Percentiles rank a stretch among this genome's conserved stretches.
Conservation (phyloP, 2,888 invertebrate genomes). For the Leptinotarsa tumamoca region DNA sequence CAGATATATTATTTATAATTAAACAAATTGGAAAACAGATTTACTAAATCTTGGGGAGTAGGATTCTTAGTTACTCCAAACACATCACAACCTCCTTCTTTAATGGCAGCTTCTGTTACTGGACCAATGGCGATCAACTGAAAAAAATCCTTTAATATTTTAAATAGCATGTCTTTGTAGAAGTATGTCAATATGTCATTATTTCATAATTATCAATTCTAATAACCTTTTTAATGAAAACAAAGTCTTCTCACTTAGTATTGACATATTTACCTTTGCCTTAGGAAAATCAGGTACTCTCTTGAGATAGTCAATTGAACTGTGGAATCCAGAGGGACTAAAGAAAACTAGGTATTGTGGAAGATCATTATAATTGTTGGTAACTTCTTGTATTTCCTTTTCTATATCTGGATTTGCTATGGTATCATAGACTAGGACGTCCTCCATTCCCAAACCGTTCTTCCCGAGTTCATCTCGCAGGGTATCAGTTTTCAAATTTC, state of each 20-base stretch:
- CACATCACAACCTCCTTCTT: conserved; percentile 64
- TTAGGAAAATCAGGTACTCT: conserved; percentile 52
- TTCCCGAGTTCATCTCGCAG: conserved; percentile 65
- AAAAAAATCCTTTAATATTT: conserved; percentile 22
- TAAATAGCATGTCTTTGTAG: too few relatives aligned
- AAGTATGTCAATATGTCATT: background rate
- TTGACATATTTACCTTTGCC: conserved; percentile 51
- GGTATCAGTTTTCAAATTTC: conserved; percentile 70
- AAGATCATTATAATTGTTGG: conserved; percentile 60
- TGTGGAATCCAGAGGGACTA: conserved; percentile 72
- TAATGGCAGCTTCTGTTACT: conserved; percentile 69
- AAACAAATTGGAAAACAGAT: conserved; percentile 54
- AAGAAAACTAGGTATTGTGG: conserved; percentile 71
- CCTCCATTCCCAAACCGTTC: conserved; percentile 65
- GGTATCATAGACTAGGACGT: conserved; percentile 70
- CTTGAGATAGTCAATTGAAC: conserved; percentile 65
- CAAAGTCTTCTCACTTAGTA: background rate
- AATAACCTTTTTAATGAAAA: background rate
- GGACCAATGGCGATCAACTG: conserved; percentile 70
- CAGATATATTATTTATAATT: background rate
- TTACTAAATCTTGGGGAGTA: conserved; percentile 68
- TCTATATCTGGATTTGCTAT: conserved; percentile 67
- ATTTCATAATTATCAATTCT: conserved; percentile 41
- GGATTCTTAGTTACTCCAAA: conserved; percentile 69
- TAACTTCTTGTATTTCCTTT: conserved; percentile 63